phyloP scores from a whole-genome alignment of 2,113 vertebrate genomes.

The Camarhynchus parvulus region DNA sequence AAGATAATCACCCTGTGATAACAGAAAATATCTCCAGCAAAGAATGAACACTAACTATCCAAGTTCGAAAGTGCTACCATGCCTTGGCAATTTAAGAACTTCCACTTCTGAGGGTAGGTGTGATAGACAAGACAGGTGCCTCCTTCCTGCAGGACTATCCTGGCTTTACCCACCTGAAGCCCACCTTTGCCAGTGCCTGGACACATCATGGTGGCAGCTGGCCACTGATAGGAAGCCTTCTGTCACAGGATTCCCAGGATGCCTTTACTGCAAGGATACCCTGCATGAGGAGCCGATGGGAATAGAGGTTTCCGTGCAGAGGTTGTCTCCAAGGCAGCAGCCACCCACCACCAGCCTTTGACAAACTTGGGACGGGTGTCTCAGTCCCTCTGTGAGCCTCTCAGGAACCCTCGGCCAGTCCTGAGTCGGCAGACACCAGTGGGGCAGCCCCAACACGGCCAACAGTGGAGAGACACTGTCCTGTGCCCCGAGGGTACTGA shows the following conservation, averaged over 20 bases:
- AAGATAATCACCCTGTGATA: neutral
- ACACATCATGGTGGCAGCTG: no score
- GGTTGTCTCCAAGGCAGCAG: neutral
- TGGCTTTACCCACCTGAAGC: fast-evolving
- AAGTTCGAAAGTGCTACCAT: no score
- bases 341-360: neutral
- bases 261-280: neutral
- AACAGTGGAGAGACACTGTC: no score
- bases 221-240: neutral
- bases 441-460: no score
- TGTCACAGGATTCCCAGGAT: neutral
- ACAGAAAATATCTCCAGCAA: neutral
- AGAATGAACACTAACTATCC: neutral
- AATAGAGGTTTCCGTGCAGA: neutral
- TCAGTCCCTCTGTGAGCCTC: no score
- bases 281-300: neutral
- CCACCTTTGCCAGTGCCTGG: fast-evolving
- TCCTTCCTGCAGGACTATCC: fast-evolving
- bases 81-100: no score
- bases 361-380: neutral
- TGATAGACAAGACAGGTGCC: fast-evolving
- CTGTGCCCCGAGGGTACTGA: no score
- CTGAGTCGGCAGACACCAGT: no score
- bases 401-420: no score
- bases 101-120: no score